A percentile compares a stretch with the other conserved stretches of the same genome.
Evolutionary conservation across 2,113 vertebrate genomes (phyloP).

Genomic region (Phaethon lepturus): DNA sequence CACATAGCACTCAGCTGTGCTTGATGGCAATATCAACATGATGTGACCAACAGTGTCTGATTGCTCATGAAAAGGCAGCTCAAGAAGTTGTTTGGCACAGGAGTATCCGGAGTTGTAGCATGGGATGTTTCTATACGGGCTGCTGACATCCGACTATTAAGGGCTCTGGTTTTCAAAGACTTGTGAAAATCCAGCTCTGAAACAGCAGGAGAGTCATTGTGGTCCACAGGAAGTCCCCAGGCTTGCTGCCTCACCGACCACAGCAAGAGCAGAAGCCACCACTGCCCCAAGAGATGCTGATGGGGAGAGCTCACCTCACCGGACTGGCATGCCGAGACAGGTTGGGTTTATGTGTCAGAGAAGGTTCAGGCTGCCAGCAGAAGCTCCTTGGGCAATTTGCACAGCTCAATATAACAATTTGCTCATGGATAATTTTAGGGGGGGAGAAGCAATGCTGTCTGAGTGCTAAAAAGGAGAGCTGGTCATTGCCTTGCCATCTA

Average conservation of each 20-base stretch:
- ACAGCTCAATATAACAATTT: background rate
- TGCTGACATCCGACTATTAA: background rate
- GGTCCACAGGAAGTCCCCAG: background rate
- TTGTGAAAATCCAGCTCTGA: background rate
- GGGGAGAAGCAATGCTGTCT: background rate
- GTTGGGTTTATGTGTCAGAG: background rate
- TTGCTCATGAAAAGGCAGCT: background rate
- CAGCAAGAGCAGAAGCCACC: background rate
- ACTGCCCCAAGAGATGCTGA: background rate
- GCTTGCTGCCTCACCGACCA: background rate
- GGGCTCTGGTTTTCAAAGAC: background rate
- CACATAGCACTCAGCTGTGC: background rate
- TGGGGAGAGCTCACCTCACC: background rate
- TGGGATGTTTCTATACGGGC: accelerated
- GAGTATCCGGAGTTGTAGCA: background rate
- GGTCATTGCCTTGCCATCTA: background rate
- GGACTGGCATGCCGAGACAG: background rate
- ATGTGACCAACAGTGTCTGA: accelerated
- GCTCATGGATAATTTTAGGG: background rate
- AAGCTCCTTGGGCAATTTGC: constrained; percentile 15
- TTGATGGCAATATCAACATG: background rate
- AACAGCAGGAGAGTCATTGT: background rate
- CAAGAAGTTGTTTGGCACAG: background rate
- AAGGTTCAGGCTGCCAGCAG: background rate
- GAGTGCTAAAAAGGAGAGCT: background rate